Evolutionary conservation across 2,113 vertebrate species (phyloP), one percentile per base, ranked within the genome.

Genomic region (Climacteris rufus): DNA sequence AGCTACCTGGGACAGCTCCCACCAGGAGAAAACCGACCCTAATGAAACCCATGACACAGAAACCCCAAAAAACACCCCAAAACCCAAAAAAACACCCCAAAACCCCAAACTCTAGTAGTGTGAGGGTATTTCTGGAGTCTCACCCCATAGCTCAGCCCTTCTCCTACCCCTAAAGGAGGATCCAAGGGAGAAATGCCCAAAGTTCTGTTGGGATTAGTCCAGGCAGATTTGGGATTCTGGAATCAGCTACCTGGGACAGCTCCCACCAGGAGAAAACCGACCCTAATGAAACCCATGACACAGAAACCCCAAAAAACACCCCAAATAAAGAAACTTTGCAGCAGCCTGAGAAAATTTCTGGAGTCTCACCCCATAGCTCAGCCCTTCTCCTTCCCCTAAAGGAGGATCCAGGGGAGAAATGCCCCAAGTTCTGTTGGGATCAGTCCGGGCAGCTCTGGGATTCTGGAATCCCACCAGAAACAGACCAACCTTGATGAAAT

Each of bases 61-160:
- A 80, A 79, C 9, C 15, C n/a, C n/a, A n/a, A n/a, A n/a, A n/a
- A n/a, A n/a, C n/a, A 64, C 22, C 33, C 47, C 15, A 1, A 12
- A 64, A 78, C 20, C 40, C 31, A 11, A 12, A 49, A 49, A 49
- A 49, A 23, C 40, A 16, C 10, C n/a, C 42, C 25, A 6, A 25
- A n/a, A 66, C 3, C 64, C 8, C 0, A 0, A 25, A 27, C 2
- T 22, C 0, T 27, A 33, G 11, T 33, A 72, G 21, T 21, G 31
- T 30, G 4, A 33, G 47, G 27, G 25, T 7, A 3, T 72, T 53
- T 63, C 10, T 44, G 80, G 2, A 17, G 33, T 1, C 6, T 17
- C 47, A 42, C 40, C 40, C 40, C 40, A 42, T 12, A 42, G 40
- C 14, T 42, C 40, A 42, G 40, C 40, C 40, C 14, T 14, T 42